Percentiles rank a stretch among this genome's conserved stretches.
phyloP scores from a whole-genome alignment of 2,797 vertebrate genomes.

The Karalla daura region DNA sequence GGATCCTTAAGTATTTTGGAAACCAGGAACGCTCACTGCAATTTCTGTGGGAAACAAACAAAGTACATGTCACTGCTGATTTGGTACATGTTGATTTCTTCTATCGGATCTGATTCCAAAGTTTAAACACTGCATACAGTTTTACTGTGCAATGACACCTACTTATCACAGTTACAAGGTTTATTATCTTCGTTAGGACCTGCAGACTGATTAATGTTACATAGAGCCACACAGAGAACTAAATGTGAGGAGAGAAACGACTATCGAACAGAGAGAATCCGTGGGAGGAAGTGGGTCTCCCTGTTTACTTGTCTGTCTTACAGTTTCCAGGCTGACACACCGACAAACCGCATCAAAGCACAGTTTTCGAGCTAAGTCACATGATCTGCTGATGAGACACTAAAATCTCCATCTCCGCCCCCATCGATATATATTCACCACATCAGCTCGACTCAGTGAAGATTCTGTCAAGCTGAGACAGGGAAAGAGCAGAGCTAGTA shows the following conservation, averaged over 20 bases:
- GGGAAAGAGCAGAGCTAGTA: conserved; percentile 1
- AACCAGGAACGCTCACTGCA: conserved; percentile 13
- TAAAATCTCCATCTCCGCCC: conserved; percentile 20
- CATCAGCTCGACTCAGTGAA: conserved; percentile 8
- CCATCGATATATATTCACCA: conserved; percentile 50
- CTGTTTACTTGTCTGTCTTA: conserved; percentile 70
- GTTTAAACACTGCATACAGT: background rate
- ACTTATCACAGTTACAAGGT: too few relatives aligned
- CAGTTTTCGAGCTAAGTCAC: conserved; percentile 68
- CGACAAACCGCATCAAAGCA: conserved; percentile 66
- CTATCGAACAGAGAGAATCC: conserved; percentile 74
- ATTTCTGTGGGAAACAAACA: background rate
- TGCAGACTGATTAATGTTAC: background rate
- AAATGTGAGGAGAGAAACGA: conserved; percentile 21
- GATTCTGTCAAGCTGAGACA: conserved; percentile 3
- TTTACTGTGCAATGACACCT: too few relatives aligned
- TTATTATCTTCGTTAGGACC: background rate
- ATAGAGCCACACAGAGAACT: background rate
- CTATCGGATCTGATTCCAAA: background rate
- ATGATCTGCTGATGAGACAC: conserved; percentile 74
- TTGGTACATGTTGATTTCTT: background rate
- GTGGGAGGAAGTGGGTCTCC: conserved; percentile 78
- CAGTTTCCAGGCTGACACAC: conserved; percentile 79
- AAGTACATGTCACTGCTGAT: background rate
- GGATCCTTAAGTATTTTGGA: conserved; percentile 23